Conservation (phyloP, 2,113 vertebrate species). For the Phainopepla nitens region DNA sequence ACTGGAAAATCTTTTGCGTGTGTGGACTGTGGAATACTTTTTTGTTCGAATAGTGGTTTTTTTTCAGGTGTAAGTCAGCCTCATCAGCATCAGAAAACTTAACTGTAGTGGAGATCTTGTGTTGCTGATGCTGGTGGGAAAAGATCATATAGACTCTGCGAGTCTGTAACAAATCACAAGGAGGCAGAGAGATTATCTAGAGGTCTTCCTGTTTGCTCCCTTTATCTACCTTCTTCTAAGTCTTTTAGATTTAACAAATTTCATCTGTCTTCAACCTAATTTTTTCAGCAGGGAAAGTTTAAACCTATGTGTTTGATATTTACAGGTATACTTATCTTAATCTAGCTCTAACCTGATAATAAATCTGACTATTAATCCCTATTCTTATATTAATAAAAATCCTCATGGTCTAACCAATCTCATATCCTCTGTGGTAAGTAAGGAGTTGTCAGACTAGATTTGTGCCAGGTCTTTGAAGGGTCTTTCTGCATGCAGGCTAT, state of each 20-base stretch:
- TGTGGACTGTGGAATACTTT: not conserved
- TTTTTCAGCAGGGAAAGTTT: not conserved
- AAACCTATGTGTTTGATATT: not conserved
- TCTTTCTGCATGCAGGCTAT: not conserved
- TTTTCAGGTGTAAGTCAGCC: not conserved
- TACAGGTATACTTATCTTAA: not conserved
- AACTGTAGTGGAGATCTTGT: not conserved
- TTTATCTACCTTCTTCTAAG: not conserved
- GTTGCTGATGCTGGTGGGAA: not conserved
- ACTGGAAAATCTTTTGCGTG: not conserved
- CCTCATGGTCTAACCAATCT: not conserved
- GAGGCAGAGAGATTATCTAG: not conserved
- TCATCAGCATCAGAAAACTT: not conserved
- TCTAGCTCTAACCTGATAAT: not conserved
- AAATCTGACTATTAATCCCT: not conserved
- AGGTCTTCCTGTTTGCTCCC: not conserved
- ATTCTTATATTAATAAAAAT: not conserved
- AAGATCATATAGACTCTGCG: not conserved
- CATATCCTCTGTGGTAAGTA: not conserved
- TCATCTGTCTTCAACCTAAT: not conserved
- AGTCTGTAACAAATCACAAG: not conserved
- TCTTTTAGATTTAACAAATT: not conserved
- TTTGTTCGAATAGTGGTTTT: rapidly evolving
- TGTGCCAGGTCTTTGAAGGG: not conserved
- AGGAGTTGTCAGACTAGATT: not conserved